Base-by-base conservation (phyloP, 1,140 invertebrate species). In the Teleopsis dalmanni region DNA sequence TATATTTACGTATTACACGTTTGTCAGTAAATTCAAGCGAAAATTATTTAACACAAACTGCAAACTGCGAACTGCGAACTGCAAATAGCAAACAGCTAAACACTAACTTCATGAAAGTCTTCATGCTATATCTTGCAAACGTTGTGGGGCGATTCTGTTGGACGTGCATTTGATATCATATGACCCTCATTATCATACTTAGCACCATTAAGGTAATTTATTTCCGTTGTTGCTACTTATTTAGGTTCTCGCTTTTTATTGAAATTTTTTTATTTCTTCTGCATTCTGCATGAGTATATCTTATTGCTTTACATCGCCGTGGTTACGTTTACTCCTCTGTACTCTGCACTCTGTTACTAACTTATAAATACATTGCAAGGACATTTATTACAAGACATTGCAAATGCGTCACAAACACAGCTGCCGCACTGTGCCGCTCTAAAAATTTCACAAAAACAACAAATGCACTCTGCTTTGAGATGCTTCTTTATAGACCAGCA, bases 141-240 rank as follows among this genome's bases (percentile, higher is more conserved):
- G n/a, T n/a, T n/a, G n/a, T n/a, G n/a, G n/a, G n/a, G n/a, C n/a
- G n/a, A n/a, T n/a, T n/a, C n/a, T n/a, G n/a, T n/a, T n/a, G n/a
- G n/a, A 19, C 21, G 6, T 29, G 9, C 41, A 29, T 43, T 43
- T 25, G 50, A 50, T 47, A 53, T 48, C 54, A 38, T 50, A 50
- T 52, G 57, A 62, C 62, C 62, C 62, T 65, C 57, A 65, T 65
- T 65, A 65, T 65, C 59, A 53, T 56, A 53, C 41, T 59, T 65
- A 58, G 50, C 62, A 65, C 62, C 57, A 59, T 65, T 61, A 65
- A 59, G 55, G 55, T 36, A 54, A 54, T 41, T 54, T 55, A 57
- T 56, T 52, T 48, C 47, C 40, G 40, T 11, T 49, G 33, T 48
- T 51, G 52, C 16, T 50, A 33, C 10, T 29, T 4, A 22, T n/a